Conservation (phyloP, 2,888 invertebrate genomes). For the Drepanosiphum platanoidis region DNA sequence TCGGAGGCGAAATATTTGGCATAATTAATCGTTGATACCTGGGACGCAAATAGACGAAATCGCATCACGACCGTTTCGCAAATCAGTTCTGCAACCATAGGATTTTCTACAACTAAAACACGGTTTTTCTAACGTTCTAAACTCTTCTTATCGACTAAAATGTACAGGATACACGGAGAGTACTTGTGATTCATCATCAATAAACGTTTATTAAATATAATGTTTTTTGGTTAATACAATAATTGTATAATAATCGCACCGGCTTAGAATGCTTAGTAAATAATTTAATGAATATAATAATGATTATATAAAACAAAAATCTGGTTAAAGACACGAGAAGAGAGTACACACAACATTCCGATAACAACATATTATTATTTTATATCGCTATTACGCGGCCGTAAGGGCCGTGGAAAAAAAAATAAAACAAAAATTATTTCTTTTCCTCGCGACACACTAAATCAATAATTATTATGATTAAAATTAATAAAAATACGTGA, state of each 20-base stretch:
- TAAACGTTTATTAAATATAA: conserved; percentile 58
- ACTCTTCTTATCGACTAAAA: conserved; percentile 3
- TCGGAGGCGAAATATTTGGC: not conserved
- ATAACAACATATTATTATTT: conserved; percentile 23
- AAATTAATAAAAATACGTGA: conserved; percentile 30
- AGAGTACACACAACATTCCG: no score
- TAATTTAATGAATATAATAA: conserved; percentile 6
- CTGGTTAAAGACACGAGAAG: conserved; percentile 51
- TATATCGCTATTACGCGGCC: not conserved
- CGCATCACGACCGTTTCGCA: not conserved
- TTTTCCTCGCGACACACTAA: conserved; percentile 26
- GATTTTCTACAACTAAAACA: not conserved
- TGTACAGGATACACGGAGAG: conserved; percentile 45
- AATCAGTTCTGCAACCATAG: conserved; percentile 6
- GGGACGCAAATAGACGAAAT: not conserved
- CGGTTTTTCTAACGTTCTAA: not conserved
- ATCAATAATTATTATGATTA: conserved; percentile 2
- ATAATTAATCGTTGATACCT: not conserved
- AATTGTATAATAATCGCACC: conserved; percentile 47
- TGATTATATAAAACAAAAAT: conserved; percentile 54
- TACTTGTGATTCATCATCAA: conserved; percentile 55
- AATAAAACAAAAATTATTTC: conserved; percentile 11
- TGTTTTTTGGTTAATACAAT: conserved; percentile 59
- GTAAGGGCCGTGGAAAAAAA: conserved; percentile 7
- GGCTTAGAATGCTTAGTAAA: conserved; percentile 32